Evolutionary conservation across 2,797 vertebrate species (phyloP).

Genomic region (Tachyglossus aculeatus): DNA sequence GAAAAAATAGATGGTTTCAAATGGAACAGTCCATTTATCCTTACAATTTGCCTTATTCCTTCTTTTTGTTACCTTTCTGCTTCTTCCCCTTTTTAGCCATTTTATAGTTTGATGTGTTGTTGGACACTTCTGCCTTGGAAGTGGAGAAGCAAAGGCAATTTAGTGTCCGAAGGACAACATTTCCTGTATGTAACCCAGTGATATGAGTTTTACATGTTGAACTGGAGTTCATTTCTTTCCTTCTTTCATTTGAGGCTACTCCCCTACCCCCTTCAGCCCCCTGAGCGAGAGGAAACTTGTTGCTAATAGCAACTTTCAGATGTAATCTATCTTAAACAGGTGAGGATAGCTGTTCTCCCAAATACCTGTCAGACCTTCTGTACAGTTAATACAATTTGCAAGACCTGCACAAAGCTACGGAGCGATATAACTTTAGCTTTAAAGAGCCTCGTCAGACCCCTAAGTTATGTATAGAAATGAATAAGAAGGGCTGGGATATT

Average conservation of each 20-base stretch:
- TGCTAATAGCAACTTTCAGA: background rate
- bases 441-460: background rate
- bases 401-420: background rate
- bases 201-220: background rate
- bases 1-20: too few relatives aligned
- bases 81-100: too few relatives aligned
- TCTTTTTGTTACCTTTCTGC: too few relatives aligned
- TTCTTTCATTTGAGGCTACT: too few relatives aligned
- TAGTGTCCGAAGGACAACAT: background rate
- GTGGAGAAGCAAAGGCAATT: background rate
- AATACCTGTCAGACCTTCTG: too few relatives aligned
- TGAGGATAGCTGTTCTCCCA: constrained; percentile 3
- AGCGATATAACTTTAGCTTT: background rate
- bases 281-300: constrained; percentile 1
- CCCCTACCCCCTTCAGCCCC: too few relatives aligned
- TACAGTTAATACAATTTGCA: too few relatives aligned
- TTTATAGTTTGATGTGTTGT: too few relatives aligned
- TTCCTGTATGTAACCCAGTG: background rate
- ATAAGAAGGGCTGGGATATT: constrained; percentile 1
- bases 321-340: background rate
- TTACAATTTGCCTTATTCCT: too few relatives aligned
- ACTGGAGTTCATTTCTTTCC: background rate
- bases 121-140: too few relatives aligned
- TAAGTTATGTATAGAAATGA: background rate
- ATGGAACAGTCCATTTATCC: too few relatives aligned